Evolutionary conservation across 2,113 vertebrate species (phyloP), one percentile per base, ranked within the genome.

Genomic region (Phalacrocorax pelagicus): DNA sequence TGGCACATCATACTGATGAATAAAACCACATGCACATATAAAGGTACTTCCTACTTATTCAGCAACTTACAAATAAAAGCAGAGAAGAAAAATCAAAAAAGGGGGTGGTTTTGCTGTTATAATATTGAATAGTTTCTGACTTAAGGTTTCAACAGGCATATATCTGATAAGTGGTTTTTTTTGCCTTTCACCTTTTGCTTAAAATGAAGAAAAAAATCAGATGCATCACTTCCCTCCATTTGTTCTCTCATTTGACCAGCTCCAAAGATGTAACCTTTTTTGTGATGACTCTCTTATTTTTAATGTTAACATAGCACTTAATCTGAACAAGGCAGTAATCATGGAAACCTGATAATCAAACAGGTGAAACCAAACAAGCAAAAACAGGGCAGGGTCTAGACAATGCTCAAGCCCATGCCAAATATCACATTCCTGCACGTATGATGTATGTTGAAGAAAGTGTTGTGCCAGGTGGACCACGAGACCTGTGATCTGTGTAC

Each of bases 401-500:
- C 15, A 30, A 13, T 1, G 11, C 4, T 36, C 23, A 46, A 54
- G 7, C 24, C 30, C 5, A 5, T 59, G 29, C 24, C 15, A 36
- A 40, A 32, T 36, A 13, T 32, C 52, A 44, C 29, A 22, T 8
- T 36, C 69, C 36, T 40, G 36, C 46, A 29, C 46, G 26, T 0
- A 0, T 2, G 16, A 2, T 15, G 32, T 2, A 1, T 4, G 4
- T 67, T 66, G 74, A 79, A 61, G 29, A 22, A 85, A 57, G 5
- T 2, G 3, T 47, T 36, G 36, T 1, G 3, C 19, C 10, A 21
- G 1, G 2, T 34, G 32, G 27, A 3, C 42, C 7, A 5, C 1
- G 5, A 72, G 32, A 22, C 21, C 30, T 10, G 19, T 42, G 32
- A n/a, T 10, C 22, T 46, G 7, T 0, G 0, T 57, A 6, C 0